Percentiles rank a stretch among this genome's conserved stretches.
phyloP scores from a whole-genome alignment of 1,140 invertebrate species.

The Drosophila lacertosa region DNA sequence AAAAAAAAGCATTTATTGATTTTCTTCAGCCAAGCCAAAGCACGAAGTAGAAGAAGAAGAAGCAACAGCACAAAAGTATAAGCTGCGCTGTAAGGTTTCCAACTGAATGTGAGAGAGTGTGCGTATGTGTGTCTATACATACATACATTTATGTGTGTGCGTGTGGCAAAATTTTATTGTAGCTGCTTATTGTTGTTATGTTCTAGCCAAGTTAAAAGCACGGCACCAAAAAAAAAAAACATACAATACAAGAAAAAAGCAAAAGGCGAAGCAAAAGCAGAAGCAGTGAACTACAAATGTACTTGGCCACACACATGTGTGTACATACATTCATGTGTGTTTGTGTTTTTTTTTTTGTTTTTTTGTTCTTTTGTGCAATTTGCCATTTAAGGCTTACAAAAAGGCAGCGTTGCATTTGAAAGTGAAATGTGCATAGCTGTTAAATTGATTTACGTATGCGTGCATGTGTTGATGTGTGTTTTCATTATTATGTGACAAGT shows the following conservation, averaged over 20 bases:
- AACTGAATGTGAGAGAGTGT: conserved; percentile 31
- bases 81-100: conserved; percentile 79
- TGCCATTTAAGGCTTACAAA: conserved; percentile 66
- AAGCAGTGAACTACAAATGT: conserved; percentile 49
- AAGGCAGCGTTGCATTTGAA: conserved; percentile 58
- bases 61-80: conserved; percentile 68
- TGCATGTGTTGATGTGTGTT: background rate
- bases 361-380: conserved; percentile 65
- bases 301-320: conserved; percentile 16
- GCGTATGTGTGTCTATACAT: conserved; percentile 25
- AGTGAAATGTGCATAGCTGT: conserved; percentile 52
- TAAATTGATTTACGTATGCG: background rate
- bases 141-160: conserved; percentile 24
- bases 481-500: conserved; percentile 11
- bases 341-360: conserved; percentile 33
- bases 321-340: conserved; percentile 11
- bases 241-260: conserved; percentile 15
- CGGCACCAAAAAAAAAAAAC: conserved; percentile 35
- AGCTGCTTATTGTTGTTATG: conserved; percentile 67
- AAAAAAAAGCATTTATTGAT: conserved; percentile 74
- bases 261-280: conserved; percentile 43
- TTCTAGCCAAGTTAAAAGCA: conserved; percentile 77
- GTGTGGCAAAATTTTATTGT: conserved; percentile 66
- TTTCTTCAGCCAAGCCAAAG: conserved; percentile 59
- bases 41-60: conserved; percentile 54